Percentiles rank a stretch among this genome's conserved stretches.
Conservation (phyloP, 2,797 vertebrate genomes). For the Argyrosomus regius region DNA sequence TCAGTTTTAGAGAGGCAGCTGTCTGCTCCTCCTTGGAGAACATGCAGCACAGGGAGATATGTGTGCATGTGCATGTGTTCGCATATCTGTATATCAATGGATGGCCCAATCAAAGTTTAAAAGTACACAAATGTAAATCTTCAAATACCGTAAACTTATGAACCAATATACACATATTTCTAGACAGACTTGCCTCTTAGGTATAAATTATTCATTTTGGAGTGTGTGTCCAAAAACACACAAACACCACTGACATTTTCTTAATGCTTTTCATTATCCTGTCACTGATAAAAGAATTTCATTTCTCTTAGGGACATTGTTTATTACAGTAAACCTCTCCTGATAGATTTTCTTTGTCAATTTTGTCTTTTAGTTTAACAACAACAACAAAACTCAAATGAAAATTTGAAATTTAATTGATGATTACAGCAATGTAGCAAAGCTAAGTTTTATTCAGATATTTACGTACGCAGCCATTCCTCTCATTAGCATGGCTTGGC, state of each 20-base stretch:
- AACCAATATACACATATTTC: not conserved
- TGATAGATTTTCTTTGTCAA: constrained; percentile 13
- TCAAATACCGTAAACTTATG: constrained; percentile 5
- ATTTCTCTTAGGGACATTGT: constrained; percentile 25
- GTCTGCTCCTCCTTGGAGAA: constrained; percentile 56
- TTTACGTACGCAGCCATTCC: not conserved
- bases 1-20: constrained; percentile 80
- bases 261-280: constrained; percentile 41
- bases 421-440: not conserved
- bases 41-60: constrained; percentile 17
- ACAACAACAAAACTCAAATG: not conserved
- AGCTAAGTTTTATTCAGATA: not conserved
- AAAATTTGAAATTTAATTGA: constrained; percentile 1
- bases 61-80: constrained; percentile 12
- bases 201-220: constrained; percentile 5
- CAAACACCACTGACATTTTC: constrained; percentile 17
- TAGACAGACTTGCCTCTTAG: not conserved
- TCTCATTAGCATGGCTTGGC: not conserved
- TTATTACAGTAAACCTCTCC: constrained; percentile 28
- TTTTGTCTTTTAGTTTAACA: constrained; percentile 24
- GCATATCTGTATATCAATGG: constrained; percentile 7
- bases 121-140: constrained; percentile 24
- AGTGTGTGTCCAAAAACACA: constrained; percentile 8
- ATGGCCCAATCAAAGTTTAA: not conserved
- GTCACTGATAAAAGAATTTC: constrained; percentile 44